phyloP scores from a whole-genome alignment of 2,797 vertebrate genomes.

The Neosilurus hyrtlii region DNA sequence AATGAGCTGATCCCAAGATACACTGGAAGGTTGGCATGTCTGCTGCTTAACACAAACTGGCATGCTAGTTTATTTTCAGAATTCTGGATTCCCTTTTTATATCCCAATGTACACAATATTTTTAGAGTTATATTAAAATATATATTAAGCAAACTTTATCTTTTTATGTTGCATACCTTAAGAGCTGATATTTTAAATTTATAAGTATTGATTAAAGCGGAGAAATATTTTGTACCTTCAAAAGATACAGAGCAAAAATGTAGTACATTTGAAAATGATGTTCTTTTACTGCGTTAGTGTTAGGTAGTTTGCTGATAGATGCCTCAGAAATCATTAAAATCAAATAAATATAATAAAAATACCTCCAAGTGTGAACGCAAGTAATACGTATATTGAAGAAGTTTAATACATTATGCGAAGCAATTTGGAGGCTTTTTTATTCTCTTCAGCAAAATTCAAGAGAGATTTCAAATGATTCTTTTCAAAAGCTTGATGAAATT shows the following conservation, averaged over 20 bases:
- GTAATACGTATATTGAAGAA: slow-evolving; percentile 12
- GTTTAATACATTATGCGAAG: neutral
- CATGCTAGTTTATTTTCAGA: neutral
- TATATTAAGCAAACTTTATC: neutral
- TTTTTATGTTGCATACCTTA: neutral
- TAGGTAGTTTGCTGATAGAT: neutral
- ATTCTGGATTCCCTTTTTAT: too few species aligned
- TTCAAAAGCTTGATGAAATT: neutral
- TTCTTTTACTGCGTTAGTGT: neutral
- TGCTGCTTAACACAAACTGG: neutral
- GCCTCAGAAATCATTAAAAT: neutral
- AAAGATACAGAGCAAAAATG: neutral
- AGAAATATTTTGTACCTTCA: neutral
- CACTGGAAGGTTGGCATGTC: neutral
- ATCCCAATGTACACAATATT: too few species aligned
- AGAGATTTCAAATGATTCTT: neutral
- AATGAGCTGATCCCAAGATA: neutral
- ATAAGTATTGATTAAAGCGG: neutral
- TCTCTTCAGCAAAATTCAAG: neutral
- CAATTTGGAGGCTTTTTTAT: slow-evolving; percentile 12
- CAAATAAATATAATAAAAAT: neutral
- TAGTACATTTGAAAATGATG: neutral
- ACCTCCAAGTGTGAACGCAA: neutral
- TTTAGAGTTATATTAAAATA: neutral
- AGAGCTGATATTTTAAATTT: neutral